phyloP scores from a whole-genome alignment of 1,140 invertebrate species.

The Mactra quadrangularis region DNA sequence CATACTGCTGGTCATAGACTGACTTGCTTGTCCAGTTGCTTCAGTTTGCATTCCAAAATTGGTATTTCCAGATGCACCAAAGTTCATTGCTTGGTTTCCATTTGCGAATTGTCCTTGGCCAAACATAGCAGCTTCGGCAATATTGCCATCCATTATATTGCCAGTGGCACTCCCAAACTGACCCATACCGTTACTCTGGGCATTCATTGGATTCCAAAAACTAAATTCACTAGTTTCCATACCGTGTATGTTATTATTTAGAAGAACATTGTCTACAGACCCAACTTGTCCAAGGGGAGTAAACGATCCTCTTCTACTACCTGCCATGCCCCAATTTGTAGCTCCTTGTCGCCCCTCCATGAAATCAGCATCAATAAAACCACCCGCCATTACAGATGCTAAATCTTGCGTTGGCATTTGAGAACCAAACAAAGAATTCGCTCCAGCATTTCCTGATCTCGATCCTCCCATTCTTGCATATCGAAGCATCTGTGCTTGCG shows the following conservation, averaged over 20 bases:
- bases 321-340: background rate
- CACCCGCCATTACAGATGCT: background rate
- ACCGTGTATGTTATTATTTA: background rate
- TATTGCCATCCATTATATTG: background rate
- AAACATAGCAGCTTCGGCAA: background rate
- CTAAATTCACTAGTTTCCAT: background rate
- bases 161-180: background rate
- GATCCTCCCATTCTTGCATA: background rate
- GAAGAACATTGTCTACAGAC: conserved; percentile 3
- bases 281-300: conserved; percentile 24
- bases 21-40: background rate
- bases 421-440: background rate
- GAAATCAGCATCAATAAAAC: background rate
- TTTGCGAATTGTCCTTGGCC: background rate
- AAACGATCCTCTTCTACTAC: background rate
- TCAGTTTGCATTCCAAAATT: background rate
- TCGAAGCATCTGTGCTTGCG: conserved; percentile 9
- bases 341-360: background rate
- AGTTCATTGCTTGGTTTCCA: background rate
- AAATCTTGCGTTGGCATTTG: background rate
- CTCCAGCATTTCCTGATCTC: background rate
- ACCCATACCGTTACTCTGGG: background rate
- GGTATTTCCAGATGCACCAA: background rate
- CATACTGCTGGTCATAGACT: background rate
- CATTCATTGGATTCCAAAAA: background rate